Conservation (phyloP, 2,797 vertebrate genomes). For the Atherinosoma microstoma region DNA sequence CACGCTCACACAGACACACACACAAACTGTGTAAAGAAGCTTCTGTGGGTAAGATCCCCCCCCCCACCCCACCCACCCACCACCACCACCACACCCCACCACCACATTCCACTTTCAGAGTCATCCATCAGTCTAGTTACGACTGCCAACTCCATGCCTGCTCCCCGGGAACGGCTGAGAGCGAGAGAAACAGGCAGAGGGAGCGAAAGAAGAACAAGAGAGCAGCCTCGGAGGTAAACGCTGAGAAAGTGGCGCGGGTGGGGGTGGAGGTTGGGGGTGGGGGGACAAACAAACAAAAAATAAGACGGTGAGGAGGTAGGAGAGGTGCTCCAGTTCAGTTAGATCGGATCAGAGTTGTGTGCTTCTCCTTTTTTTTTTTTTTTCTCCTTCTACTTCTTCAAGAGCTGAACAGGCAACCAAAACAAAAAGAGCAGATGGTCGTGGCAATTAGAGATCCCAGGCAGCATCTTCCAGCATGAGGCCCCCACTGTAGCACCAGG, state of each 20-base stretch:
- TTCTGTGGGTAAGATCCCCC: slow-evolving; percentile 55
- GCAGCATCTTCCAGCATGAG: slow-evolving; percentile 79
- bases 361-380: slow-evolving; percentile 25
- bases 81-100: background rate
- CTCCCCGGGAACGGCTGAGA: slow-evolving; percentile 69
- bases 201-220: slow-evolving; percentile 26
- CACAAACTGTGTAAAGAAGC: slow-evolving; percentile 34
- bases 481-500: slow-evolving; percentile 73
- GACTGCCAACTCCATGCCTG: slow-evolving; percentile 75
- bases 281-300: background rate
- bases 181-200: slow-evolving; percentile 54
- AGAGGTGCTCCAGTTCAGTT: slow-evolving; percentile 23
- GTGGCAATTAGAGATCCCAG: slow-evolving; percentile 80
- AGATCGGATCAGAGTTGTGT: slow-evolving; percentile 56
- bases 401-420: slow-evolving; percentile 72
- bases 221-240: slow-evolving; percentile 45
- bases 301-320: slow-evolving; percentile 11
- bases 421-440: slow-evolving; percentile 83
- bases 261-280: slow-evolving; percentile 40
- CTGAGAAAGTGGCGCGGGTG: slow-evolving; percentile 63
- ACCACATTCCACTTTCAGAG: slow-evolving; percentile 69
- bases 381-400: slow-evolving; percentile 28
- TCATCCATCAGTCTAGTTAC: slow-evolving; percentile 86
- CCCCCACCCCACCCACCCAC: background rate
- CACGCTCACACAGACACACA: slow-evolving; percentile 1